These are phyloP conservation scores for Kryptopterus vitreolus DNA, from an alignment of 2,797 vertebrate genomes.

Conservation along the genomic window DNA sequence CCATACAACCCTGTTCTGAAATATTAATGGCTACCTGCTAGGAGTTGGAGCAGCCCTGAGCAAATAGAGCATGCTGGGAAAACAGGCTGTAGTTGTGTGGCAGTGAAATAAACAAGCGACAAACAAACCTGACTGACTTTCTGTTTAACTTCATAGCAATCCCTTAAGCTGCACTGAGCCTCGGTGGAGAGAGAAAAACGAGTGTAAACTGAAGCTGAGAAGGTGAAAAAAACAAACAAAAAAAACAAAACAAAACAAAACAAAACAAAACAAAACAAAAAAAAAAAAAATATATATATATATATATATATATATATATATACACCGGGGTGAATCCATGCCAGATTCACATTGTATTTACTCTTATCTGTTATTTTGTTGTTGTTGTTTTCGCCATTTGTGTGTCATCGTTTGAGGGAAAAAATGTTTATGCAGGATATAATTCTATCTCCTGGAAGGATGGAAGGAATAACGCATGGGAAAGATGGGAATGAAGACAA, in stretches of 20 bases:
- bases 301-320: too few species aligned
- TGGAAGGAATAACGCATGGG: too few species aligned
- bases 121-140: constrained; percentile 3
- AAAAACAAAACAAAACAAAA: too few species aligned
- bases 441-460: not conserved
- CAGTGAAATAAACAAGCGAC: constrained; percentile 22
- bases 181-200: not conserved
- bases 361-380: not conserved
- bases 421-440: not conserved
- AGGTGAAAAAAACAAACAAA: not conserved
- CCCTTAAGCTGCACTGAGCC: constrained; percentile 9
- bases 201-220: not conserved
- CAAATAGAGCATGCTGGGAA: constrained; percentile 32
- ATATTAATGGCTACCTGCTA: constrained; percentile 42
- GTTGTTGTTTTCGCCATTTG: not conserved
- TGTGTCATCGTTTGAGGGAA: not conserved
- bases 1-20: constrained; percentile 27
- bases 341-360: constrained; percentile 16
- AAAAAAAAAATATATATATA: too few species aligned
- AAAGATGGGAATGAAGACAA: too few species aligned
- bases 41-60: constrained; percentile 19
- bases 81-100: constrained; percentile 30
- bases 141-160: constrained; percentile 7
- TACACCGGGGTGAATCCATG: not conserved
- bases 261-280: too few species aligned